These are phyloP conservation scores for Atrichornis clamosus DNA, from an alignment of 2,113 vertebrate species.

Conservation along the genomic window DNA sequence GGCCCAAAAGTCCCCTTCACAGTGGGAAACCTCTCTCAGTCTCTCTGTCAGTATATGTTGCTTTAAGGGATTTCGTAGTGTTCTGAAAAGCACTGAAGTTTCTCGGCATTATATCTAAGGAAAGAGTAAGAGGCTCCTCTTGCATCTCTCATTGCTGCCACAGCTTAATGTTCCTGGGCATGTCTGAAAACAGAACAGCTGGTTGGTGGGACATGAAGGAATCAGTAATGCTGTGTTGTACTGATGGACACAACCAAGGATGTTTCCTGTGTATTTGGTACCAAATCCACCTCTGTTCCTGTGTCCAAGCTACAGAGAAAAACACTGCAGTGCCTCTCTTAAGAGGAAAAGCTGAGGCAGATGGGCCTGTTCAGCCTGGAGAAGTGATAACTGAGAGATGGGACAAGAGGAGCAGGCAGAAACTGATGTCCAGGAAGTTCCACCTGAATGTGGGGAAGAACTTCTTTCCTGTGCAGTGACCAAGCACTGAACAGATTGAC, in stretches of 20 bases:
- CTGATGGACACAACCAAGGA: neutral
- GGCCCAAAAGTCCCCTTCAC: neutral
- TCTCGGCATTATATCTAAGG: neutral
- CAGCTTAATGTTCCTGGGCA: neutral
- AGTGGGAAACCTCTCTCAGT: neutral
- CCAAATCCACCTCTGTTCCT: neutral
- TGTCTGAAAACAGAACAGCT: neutral
- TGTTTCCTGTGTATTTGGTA: neutral
- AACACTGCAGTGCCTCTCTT: neutral
- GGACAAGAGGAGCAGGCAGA: accelerated
- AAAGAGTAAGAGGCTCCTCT: neutral
- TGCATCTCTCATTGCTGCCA: neutral
- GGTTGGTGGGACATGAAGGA: neutral
- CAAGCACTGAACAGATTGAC: neutral
- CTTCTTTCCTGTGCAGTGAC: neutral
- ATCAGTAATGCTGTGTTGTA: neutral
- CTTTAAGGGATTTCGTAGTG: neutral
- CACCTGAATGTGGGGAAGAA: neutral
- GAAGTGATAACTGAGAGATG: neutral
- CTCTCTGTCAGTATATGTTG: neutral
- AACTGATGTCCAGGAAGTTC: neutral
- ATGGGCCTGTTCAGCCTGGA: neutral
- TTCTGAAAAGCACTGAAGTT: neutral
- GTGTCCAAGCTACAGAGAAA: neutral
- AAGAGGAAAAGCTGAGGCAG: neutral